Conservation (phyloP, 2,797 vertebrate genomes). For the Apodemus agrarius region DNA sequence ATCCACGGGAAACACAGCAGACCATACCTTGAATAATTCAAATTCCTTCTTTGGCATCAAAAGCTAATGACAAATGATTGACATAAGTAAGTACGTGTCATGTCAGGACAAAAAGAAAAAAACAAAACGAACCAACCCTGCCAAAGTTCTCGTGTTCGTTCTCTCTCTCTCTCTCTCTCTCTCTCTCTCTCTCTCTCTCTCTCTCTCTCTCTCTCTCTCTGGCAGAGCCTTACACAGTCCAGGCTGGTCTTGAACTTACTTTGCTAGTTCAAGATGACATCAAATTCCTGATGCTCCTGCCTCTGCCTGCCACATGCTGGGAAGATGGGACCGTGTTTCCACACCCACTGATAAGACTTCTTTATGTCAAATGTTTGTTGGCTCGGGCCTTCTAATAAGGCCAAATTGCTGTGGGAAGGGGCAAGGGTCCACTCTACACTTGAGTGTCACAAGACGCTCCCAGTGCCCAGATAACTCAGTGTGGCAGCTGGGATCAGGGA, state of each 20-base stretch:
- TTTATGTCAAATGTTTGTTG: neutral
- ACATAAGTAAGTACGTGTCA: constrained; percentile 78
- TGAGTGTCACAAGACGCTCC: neutral
- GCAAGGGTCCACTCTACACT: neutral
- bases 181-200: no score
- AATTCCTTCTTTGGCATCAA: constrained; percentile 99
- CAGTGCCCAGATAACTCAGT: neutral
- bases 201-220: no score
- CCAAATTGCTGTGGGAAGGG: neutral
- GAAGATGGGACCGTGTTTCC: neutral
- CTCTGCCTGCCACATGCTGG: neutral
- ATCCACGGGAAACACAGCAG: constrained; percentile 66
- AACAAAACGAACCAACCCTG: neutral
- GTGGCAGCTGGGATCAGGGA: neutral
- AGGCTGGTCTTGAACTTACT: neutral
- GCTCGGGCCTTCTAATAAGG: neutral
- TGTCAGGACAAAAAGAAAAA: neutral
- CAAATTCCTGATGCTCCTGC: neutral
- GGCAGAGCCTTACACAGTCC: neutral
- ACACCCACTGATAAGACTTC: neutral
- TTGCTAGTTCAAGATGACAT: neutral
- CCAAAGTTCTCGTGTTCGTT: neutral
- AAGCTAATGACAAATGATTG: constrained; percentile 90
- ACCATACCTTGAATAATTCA: constrained; percentile 98
- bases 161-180: no score